Evolutionary conservation across 2,888 invertebrate species (phyloP).

Genomic region (Lasioglossum pauxillum): DNA sequence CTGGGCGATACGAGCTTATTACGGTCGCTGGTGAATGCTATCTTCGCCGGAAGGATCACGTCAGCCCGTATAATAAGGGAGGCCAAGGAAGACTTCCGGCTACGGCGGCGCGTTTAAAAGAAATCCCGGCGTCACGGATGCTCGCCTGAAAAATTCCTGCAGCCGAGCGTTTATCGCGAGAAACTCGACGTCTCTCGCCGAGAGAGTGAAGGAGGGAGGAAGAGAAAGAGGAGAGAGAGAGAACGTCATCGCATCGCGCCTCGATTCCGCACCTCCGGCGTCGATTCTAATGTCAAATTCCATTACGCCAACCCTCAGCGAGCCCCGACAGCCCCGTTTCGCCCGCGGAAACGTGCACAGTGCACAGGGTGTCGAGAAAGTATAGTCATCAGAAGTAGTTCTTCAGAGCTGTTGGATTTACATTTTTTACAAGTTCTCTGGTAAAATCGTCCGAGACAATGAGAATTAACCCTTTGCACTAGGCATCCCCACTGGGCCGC

Average conservation of each 20-base stretch:
- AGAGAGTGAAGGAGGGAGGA: background rate
- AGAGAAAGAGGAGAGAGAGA: background rate
- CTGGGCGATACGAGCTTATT: constrained; percentile 12
- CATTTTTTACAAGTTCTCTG: background rate
- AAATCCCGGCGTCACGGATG: constrained; percentile 38
- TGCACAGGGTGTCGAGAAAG: background rate
- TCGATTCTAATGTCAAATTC: constrained; percentile 78
- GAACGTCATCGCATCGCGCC: constrained; percentile 4
- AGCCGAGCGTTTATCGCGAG: constrained; percentile 39
- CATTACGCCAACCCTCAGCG: constrained; percentile 65
- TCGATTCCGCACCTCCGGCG: constrained; percentile 48
- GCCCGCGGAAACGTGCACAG: background rate
- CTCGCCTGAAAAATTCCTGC: constrained; percentile 40
- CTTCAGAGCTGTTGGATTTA: background rate
- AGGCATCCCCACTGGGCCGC: background rate
- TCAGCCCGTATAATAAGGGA: constrained; percentile 21
- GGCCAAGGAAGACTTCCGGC: background rate
- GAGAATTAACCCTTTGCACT: background rate
- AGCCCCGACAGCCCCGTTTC: constrained; percentile 17
- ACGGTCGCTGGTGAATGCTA: background rate
- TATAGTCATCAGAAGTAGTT: background rate
- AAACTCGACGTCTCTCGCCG: background rate
- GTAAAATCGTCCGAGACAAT: background rate
- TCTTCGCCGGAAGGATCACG: constrained; percentile 9
- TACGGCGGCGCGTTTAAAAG: constrained; percentile 20